phyloP scores from a whole-genome alignment of 2,888 invertebrate genomes.

The Isoperla grammatica region DNA sequence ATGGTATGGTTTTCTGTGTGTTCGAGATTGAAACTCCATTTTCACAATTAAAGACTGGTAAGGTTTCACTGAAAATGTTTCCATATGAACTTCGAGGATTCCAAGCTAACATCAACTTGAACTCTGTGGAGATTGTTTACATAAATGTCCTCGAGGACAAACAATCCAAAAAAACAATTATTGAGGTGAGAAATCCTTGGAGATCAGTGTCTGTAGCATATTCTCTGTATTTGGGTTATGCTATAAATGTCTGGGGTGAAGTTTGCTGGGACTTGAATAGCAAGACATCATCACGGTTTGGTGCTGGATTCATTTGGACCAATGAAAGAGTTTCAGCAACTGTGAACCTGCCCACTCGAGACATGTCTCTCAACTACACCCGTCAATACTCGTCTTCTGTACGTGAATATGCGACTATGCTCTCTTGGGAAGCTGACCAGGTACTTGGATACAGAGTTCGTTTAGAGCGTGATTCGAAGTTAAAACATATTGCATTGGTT shows the following conservation, averaged over 20 bases:
- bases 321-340: slow-evolving; percentile 25
- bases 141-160: slow-evolving; percentile 12
- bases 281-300: slow-evolving; percentile 31
- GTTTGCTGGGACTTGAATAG: slow-evolving; percentile 36
- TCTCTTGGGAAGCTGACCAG: slow-evolving; percentile 34
- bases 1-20: not conserved
- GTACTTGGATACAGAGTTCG: slow-evolving; percentile 33
- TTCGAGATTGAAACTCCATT: slow-evolving; percentile 28
- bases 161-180: not conserved
- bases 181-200: slow-evolving; percentile 36
- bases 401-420: slow-evolving; percentile 29
- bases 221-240: slow-evolving; percentile 28
- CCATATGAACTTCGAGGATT: slow-evolving; percentile 4
- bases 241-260: slow-evolving; percentile 30
- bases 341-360: slow-evolving; percentile 29
- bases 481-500: slow-evolving; percentile 21
- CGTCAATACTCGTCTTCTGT: slow-evolving; percentile 25
- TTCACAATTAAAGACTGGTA: slow-evolving; percentile 21
- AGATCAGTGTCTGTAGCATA: slow-evolving; percentile 35
- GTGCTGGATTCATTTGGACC: slow-evolving; percentile 27
- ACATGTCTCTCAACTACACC: slow-evolving; percentile 28
- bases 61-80: slow-evolving; percentile 18
- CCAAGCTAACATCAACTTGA: slow-evolving; percentile 19
- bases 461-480: slow-evolving; percentile 2
- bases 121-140: slow-evolving; percentile 17